A percentile compares a stretch with the other conserved stretches of the same genome.
Conservation (phyloP, 2,888 invertebrate species). For the Erebia aethiops region DNA sequence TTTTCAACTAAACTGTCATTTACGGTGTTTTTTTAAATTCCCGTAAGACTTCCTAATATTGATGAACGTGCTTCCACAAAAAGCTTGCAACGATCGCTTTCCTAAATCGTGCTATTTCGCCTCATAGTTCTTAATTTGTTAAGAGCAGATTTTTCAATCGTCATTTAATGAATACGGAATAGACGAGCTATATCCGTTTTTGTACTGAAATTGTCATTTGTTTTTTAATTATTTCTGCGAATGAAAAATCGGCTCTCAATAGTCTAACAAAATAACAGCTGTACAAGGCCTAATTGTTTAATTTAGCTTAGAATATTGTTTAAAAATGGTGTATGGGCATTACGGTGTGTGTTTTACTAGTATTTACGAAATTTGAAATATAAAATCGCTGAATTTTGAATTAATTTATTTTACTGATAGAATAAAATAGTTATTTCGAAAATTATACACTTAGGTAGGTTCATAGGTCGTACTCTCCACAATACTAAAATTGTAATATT, state of each 20-base stretch:
- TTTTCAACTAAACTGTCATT: neutral
- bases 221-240: too few relatives aligned
- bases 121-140: constrained; percentile 6
- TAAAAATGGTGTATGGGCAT: neutral
- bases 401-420: constrained; percentile 22
- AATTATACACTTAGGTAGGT: neutral
- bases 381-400: constrained; percentile 9
- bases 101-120: constrained; percentile 18
- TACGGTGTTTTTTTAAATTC: constrained; percentile 5
- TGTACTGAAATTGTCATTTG: too few relatives aligned
- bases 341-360: constrained; percentile 4
- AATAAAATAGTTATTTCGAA: neutral
- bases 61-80: constrained; percentile 43
- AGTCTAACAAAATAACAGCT: constrained; percentile 8
- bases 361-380: constrained; percentile 13
- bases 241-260: too few relatives aligned
- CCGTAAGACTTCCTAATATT: neutral
- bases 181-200: too few relatives aligned
- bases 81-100: constrained; percentile 35
- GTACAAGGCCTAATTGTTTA: constrained; percentile 27
- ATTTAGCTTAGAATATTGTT: neutral
- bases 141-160: constrained; percentile 1
- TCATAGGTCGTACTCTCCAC: too few relatives aligned
- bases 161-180: too few relatives aligned
- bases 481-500: too few relatives aligned